Conservation (phyloP, 2,888 invertebrate species). For the Chalcosyrphus nemorum region DNA sequence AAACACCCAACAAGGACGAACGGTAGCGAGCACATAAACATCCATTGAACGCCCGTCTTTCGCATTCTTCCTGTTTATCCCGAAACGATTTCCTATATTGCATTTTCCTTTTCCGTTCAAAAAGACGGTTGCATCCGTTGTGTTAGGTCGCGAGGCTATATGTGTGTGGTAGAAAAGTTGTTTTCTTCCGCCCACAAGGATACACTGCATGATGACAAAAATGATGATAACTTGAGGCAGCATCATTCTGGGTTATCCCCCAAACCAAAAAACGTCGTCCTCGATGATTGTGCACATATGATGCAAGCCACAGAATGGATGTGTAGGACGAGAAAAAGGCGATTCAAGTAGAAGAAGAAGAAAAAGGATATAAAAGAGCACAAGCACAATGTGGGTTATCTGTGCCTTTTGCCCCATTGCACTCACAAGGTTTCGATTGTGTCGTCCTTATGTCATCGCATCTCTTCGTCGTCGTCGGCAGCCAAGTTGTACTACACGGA, state of each 20-base stretch:
- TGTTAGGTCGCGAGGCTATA: conserved; percentile 12
- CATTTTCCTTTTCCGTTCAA: conserved; percentile 80
- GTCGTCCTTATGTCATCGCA: conserved; percentile 62
- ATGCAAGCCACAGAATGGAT: conserved; percentile 46
- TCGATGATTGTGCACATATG: conserved; percentile 66
- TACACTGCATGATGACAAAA: conserved; percentile 62
- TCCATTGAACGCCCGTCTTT: conserved; percentile 12
- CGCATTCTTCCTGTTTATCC: conserved; percentile 75
- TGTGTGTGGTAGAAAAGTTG: conserved; percentile 36
- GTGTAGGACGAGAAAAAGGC: background rate
- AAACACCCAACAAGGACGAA: background rate
- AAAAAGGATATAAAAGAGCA: conserved; percentile 26
- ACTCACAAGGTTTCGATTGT: conserved; percentile 63
- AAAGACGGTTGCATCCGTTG: conserved; percentile 79
- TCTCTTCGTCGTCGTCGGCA: too few species aligned
- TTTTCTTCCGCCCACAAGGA: conserved; percentile 46
- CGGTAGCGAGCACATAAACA: conserved; percentile 8
- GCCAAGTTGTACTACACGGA: conserved; percentile 3
- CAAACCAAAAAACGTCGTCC: conserved; percentile 10
- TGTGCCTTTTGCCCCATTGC: conserved; percentile 64
- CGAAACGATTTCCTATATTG: conserved; percentile 82
- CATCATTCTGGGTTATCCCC: conserved; percentile 53
- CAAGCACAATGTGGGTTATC: conserved; percentile 67
- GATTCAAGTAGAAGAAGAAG: background rate
- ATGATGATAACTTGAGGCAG: conserved; percentile 69